Base-by-base conservation (phyloP, 2,113 vertebrate species). In the Strix uralensis region DNA sequence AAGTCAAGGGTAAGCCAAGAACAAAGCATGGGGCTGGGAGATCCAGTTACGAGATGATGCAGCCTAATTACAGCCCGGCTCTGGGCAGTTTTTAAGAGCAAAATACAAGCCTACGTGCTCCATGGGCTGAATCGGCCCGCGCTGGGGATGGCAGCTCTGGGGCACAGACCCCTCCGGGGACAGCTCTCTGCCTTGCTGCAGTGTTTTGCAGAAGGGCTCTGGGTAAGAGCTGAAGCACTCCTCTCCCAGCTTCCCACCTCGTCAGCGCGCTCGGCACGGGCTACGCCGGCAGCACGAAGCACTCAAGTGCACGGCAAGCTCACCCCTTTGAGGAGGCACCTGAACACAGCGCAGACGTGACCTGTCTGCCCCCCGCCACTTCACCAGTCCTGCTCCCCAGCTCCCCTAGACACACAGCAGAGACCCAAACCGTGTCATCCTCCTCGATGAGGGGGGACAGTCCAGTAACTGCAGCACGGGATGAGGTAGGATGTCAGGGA, bases 241-340 rank as follows among this genome's bases (percentile, higher is more conserved):
- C 29, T 49, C 11, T 29, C 19, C 6, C 2, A 2, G 38, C 38
- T 47, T 18, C 54, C 67, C 26, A 8, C 2, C 52, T 36, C 62
- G 16, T 4, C 22, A 2, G 22, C 0, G 0, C 2, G 1, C 57
- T 36, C 1, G 0, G 57, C 63, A 3, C 0, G 0, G 40, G 63
- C 62, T 40, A 4, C 8, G 1, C 55, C 4, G 0, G 73, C 70
- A n/a, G 51, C 8, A 3, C 0, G 5, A n/a, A 46, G 55, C 1
- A 1, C 58, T n/a, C 4, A 1, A 21, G 55, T 16, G 1, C 1
- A 0, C 12, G 0, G 36, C 16, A 38, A 65, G 66, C 38, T 82
- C 78, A 12, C 8, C 62, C 14, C 8, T 38, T 5, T 2, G 0
- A 9, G 26, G 40, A 30, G 51, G 15, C 44, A 55, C 58, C 34